Conservation (phyloP, 2,888 invertebrate genomes). For the Lamproptera curius region DNA sequence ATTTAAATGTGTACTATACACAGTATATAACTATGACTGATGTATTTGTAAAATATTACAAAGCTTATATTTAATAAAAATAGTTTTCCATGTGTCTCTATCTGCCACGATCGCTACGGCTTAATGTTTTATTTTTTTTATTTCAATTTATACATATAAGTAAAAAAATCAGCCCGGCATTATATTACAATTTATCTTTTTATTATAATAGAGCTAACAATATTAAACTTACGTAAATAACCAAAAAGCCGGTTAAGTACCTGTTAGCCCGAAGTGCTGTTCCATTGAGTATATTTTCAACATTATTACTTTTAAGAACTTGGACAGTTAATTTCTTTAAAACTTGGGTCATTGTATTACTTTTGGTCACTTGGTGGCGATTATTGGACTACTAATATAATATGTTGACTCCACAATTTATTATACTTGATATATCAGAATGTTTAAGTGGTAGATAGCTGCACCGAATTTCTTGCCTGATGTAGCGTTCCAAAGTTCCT, state of each 20-base stretch:
- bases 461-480: neutral
- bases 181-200: no score
- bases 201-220: no score
- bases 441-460: neutral
- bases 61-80: no score
- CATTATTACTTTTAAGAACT: conserved; percentile 55
- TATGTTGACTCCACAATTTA: neutral
- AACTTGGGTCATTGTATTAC: conserved; percentile 49
- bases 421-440: neutral
- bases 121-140: no score
- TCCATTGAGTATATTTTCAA: conserved; percentile 41
- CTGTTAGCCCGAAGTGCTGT: conserved; percentile 50
- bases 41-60: no score
- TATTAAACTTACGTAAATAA: conserved; percentile 52
- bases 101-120: no score
- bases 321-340: conserved; percentile 53
- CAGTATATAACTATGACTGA: no score
- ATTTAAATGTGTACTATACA: no score
- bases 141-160: no score
- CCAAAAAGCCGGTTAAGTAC: conserved; percentile 50
- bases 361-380: conserved; percentile 28
- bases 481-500: no score
- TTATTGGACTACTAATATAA: conserved; percentile 2
- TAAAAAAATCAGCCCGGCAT: no score
- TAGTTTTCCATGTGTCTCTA: no score